Evolutionary conservation across 2,113 vertebrate species (phyloP).

Genomic region (Collichthys lucidus): DNA sequence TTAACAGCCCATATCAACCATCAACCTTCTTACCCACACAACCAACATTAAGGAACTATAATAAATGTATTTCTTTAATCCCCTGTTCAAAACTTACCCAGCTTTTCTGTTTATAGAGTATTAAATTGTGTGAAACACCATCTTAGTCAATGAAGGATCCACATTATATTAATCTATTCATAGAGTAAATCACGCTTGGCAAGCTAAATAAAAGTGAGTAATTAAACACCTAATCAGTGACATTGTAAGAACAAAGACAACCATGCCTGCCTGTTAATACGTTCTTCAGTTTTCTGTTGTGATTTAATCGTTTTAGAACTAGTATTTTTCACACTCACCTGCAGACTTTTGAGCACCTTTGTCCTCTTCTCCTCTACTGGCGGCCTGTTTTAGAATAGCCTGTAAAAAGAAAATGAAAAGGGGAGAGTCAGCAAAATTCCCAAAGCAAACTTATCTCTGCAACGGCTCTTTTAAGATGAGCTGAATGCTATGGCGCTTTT

Average conservation of each 20-base stretch:
- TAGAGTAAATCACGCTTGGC: neutral
- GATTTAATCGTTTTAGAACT: neutral
- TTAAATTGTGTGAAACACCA: neutral
- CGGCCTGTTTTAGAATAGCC: slow-evolving; percentile 76
- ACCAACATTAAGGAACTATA: neutral
- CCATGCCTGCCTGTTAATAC: neutral
- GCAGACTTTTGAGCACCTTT: slow-evolving; percentile 57
- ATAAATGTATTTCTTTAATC: neutral
- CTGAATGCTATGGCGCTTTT: slow-evolving; percentile 26
- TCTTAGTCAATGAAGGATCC: neutral
- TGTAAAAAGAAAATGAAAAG: slow-evolving; percentile 62
- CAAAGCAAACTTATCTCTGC: slow-evolving; percentile 33
- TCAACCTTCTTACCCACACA: neutral
- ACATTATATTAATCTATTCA: neutral
- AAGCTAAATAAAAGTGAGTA: neutral
- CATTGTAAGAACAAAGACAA: neutral
- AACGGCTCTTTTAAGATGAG: slow-evolving; percentile 27
- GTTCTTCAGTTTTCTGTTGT: neutral
- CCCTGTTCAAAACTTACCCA: neutral
- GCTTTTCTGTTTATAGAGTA: neutral
- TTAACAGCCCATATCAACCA: neutral
- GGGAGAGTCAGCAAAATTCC: slow-evolving; percentile 39
- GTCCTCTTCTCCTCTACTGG: slow-evolving; percentile 60
- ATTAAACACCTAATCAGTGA: slow-evolving; percentile 6
- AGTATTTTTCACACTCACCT: slow-evolving; percentile 65